These are phyloP conservation scores for Ectemnius cavifrons DNA, from an alignment of 2,888 invertebrate genomes.

Conservation along the genomic window DNA sequence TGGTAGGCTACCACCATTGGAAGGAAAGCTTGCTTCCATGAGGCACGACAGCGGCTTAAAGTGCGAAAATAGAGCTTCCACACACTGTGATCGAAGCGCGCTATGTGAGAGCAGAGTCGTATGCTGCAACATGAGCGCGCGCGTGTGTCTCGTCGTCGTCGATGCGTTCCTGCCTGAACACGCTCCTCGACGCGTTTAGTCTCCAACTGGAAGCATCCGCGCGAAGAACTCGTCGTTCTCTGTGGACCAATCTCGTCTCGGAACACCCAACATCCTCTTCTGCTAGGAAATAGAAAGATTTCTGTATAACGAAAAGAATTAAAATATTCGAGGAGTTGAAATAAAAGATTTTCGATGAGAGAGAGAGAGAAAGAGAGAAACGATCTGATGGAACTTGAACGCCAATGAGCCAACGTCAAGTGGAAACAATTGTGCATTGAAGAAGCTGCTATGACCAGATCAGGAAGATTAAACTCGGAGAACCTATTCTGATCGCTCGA, in stretches of 20 bases:
- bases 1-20: not conserved
- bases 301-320: too few relatives aligned
- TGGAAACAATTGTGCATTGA: too few relatives aligned
- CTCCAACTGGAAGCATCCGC: constrained; percentile 59
- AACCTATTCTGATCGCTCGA: too few relatives aligned
- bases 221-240: constrained; percentile 23
- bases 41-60: constrained; percentile 54
- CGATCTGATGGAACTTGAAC: not conserved
- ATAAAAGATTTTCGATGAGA: too few relatives aligned
- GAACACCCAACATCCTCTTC: not conserved
- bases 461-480: too few relatives aligned
- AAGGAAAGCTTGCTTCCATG: too few relatives aligned
- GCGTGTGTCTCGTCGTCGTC: constrained; percentile 23
- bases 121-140: constrained; percentile 11
- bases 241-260: not conserved
- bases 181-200: constrained; percentile 53
- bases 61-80: constrained; percentile 57
- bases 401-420: too few relatives aligned
- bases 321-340: too few relatives aligned
- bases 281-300: not conserved
- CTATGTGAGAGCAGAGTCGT: too few relatives aligned
- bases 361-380: not conserved
- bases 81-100: not conserved
- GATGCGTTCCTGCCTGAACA: constrained; percentile 42
- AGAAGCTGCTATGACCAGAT: too few relatives aligned